Evolutionary conservation across 2,113 vertebrate genomes (phyloP).

Genomic region (Petrocephalus zakoni): DNA sequence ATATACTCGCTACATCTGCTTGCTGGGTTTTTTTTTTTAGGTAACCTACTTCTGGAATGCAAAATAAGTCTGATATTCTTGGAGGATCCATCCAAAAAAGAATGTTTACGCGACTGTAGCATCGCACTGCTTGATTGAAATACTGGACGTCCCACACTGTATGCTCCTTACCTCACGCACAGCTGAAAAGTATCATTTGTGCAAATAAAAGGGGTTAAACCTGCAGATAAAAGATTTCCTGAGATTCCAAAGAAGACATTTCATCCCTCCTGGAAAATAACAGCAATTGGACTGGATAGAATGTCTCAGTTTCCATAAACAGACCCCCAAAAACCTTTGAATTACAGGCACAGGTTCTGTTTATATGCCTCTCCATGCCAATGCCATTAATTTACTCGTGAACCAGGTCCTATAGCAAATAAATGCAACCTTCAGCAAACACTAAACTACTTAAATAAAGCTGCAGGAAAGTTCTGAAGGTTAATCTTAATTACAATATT

Average conservation of each 20-base stretch:
- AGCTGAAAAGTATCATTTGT: not conserved
- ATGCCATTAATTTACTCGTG: not conserved
- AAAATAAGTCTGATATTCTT: not conserved
- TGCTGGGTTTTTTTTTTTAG: not conserved
- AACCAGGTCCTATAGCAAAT: not conserved
- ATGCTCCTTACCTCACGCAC: not conserved
- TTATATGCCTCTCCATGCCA: not conserved
- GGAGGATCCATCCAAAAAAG: not conserved
- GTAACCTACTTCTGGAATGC: conserved; percentile 17
- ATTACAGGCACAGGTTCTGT: not conserved
- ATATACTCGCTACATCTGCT: not conserved
- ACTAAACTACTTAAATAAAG: not conserved
- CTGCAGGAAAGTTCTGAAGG: conserved; percentile 5
- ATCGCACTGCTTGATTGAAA: not conserved
- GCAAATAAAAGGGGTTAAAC: not conserved
- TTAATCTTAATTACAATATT: conserved; percentile 14
- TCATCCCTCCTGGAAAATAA: not conserved
- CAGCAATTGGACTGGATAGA: not conserved
- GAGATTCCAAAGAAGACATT: not conserved
- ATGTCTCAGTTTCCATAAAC: not conserved
- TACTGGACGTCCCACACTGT: not conserved
- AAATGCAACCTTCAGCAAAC: not conserved
- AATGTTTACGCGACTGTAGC: not conserved
- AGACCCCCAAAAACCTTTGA: not conserved
- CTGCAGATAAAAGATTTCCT: not conserved